These are phyloP conservation scores for Lepeophtheirus nordmannii DNA, from an alignment of 2,888 invertebrate species.

Conservation along the genomic window DNA sequence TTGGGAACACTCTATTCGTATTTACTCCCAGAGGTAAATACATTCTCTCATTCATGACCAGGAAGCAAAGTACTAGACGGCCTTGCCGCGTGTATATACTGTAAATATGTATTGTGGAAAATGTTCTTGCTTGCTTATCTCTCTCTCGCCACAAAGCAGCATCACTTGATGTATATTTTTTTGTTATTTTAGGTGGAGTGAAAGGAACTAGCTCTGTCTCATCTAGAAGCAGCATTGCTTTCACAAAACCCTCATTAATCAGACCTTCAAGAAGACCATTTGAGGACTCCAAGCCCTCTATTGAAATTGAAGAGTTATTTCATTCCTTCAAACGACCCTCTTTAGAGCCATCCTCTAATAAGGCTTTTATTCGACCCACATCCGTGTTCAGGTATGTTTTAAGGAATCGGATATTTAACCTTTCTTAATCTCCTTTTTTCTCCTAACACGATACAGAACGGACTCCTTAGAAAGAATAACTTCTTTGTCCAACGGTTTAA, in stretches of 20 bases:
- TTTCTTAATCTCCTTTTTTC: no score
- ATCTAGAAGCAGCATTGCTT: neutral
- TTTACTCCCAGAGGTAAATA: conserved; percentile 56
- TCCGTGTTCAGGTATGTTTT: conserved; percentile 4
- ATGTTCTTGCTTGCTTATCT: no score
- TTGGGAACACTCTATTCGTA: conserved; percentile 84
- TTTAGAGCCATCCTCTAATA: neutral
- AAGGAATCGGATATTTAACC: neutral
- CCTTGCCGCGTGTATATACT: no score
- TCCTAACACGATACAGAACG: neutral
- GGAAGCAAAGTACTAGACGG: no score
- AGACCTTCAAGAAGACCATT: neutral
- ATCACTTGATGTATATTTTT: neutral
- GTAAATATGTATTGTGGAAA: no score
- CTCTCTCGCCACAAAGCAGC: no score
- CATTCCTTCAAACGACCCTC: conserved; percentile 2
- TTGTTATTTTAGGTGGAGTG: neutral
- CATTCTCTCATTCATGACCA: conserved; percentile 13
- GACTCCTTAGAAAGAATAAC: conserved; percentile 6
- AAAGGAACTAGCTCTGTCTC: neutral
- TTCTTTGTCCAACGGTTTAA: neutral
- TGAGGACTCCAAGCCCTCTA: conserved; percentile 1
- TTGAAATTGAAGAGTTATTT: conserved; percentile 13
- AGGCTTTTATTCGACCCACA: conserved; percentile 2
- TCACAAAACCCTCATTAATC: neutral